Evolutionary conservation across 1,140 invertebrate species (phyloP).

Genomic region (Aphis craccivora): DNA sequence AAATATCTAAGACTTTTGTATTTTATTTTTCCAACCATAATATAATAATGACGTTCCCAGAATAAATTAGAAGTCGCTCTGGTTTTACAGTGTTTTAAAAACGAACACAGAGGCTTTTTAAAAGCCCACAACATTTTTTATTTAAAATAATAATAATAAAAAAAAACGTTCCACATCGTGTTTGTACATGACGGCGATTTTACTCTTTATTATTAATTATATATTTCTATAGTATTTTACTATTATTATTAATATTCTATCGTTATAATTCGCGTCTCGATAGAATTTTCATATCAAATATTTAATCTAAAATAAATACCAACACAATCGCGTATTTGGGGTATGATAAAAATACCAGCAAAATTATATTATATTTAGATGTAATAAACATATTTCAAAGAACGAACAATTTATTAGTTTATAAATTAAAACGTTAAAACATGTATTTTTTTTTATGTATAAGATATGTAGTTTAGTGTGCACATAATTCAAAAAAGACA

Average conservation of each 20-base stretch:
- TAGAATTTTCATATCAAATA: not conserved
- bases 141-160: not conserved
- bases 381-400: conserved; percentile 23
- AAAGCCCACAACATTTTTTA: not conserved
- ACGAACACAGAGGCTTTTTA: not conserved
- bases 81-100: not conserved
- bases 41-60: conserved; percentile 9
- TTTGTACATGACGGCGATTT: not conserved
- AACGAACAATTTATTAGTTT: conserved; percentile 16
- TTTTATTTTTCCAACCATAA: not conserved
- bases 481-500: not conserved
- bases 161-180: not conserved
- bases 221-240: not conserved
- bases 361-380: conserved; percentile 38
- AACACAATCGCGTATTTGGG: not conserved
- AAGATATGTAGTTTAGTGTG: not conserved
- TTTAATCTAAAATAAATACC: not conserved
- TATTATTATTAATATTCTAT: not conserved
- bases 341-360: not conserved
- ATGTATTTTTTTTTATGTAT: not conserved
- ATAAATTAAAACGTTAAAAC: conserved; percentile 15
- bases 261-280: not conserved
- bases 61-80: conserved; percentile 21
- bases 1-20: conserved; percentile 43
- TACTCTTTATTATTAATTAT: not conserved